Evolutionary conservation across 2,888 invertebrate genomes (phyloP).

Genomic region (Ophion ellenae): DNA sequence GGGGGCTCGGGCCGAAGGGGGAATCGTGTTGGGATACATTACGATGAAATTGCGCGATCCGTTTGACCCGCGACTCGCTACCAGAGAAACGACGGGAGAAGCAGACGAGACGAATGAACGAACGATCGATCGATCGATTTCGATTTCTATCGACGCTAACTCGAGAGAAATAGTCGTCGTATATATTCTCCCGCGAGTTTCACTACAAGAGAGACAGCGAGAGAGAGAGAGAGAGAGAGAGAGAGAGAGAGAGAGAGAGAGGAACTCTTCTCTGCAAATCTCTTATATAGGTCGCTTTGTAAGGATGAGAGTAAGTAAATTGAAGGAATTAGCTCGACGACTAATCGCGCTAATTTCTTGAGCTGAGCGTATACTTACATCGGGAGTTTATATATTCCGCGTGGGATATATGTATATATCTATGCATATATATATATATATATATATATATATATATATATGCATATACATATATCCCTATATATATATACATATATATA

Average conservation of each 20-base stretch:
- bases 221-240: background rate
- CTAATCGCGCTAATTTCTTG: constrained; percentile 58
- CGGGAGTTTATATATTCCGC: constrained; percentile 1
- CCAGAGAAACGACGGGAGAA: constrained; percentile 45
- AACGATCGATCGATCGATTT: constrained; percentile 65
- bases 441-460: too few species aligned
- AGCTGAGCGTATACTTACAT: constrained; percentile 15
- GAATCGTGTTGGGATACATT: constrained; percentile 65
- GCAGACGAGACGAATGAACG: constrained; percentile 33
- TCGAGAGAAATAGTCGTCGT: constrained; percentile 63
- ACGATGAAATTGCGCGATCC: constrained; percentile 66
- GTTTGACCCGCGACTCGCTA: constrained; percentile 62
- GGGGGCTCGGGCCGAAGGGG: constrained; percentile 11
- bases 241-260: background rate
- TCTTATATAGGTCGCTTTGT: constrained; percentile 11
- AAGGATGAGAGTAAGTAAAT: constrained; percentile 44
- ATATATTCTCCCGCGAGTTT: constrained; percentile 26
- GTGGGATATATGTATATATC: background rate
- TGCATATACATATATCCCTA: too few species aligned
- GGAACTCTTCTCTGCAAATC: background rate
- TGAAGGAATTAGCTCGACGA: constrained; percentile 56
- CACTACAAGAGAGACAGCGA: background rate
- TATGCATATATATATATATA: too few species aligned
- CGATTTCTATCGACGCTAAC: constrained; percentile 66
- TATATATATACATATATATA: too few species aligned